Conservation (phyloP, 2,797 vertebrate species). For the Falco novaeseelandiae region DNA sequence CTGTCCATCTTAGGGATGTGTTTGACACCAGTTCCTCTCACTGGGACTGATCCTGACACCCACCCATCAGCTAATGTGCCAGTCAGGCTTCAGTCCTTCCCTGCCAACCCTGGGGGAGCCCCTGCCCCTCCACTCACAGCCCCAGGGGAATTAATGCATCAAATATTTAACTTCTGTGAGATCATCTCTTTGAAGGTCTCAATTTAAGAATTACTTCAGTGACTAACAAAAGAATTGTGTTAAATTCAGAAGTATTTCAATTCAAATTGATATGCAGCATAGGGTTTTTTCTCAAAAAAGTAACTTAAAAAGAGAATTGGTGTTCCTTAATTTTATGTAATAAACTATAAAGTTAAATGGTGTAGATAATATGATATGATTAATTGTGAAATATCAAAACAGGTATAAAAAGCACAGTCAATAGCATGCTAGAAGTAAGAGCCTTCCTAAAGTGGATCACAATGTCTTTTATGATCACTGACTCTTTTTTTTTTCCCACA, state of each 20-base stretch:
- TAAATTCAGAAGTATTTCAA: neutral
- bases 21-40: neutral
- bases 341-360: neutral
- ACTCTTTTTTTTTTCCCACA: neutral
- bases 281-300: neutral
- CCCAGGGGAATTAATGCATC: too few species aligned
- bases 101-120: rapidly evolving
- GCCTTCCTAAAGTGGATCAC: neutral
- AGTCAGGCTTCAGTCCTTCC: neutral
- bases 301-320: too few species aligned
- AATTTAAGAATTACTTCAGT: neutral
- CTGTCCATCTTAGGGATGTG: neutral
- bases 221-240: neutral
- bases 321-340: neutral
- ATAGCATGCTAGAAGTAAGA: neutral
- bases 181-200: neutral
- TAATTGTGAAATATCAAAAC: neutral
- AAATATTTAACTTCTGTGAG: neutral
- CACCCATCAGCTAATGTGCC: neutral
- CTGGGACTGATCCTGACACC: neutral
- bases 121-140: rapidly evolving
- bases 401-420: neutral
- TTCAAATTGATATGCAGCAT: neutral
- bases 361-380: neutral
- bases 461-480: neutral